A percentile compares a stretch with the other conserved stretches of the same genome.
These are phyloP conservation scores for Sipha flava DNA, from an alignment of 1,140 invertebrate species.

Conservation along the genomic window DNA sequence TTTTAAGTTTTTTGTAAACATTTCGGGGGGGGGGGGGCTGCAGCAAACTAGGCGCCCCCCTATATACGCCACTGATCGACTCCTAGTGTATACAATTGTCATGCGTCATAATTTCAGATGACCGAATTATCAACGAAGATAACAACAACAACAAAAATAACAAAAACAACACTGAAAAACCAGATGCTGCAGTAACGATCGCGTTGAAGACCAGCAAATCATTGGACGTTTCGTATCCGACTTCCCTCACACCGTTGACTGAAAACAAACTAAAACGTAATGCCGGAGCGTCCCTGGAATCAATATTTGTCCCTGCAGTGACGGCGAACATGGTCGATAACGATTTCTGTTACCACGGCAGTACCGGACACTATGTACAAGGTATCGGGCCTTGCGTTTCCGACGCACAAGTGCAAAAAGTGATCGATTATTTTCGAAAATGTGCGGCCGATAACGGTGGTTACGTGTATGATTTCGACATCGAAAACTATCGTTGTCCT, in stretches of 20 bases:
- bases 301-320: background rate
- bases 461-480: slow-evolving; percentile 14
- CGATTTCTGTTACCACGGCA: background rate
- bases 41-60: too few relatives aligned
- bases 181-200: too few relatives aligned
- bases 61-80: too few relatives aligned
- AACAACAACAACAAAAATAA: too few relatives aligned
- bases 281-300: background rate
- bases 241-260: background rate
- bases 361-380: background rate
- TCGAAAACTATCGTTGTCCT: background rate
- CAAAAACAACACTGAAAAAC: too few relatives aligned
- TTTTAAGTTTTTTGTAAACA: too few relatives aligned
- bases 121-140: background rate
- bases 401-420: background rate
- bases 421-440: background rate
- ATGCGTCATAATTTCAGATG: too few relatives aligned
- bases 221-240: background rate
- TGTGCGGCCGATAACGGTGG: background rate
- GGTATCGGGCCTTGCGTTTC: background rate
- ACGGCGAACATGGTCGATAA: background rate
- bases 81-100: too few relatives aligned
- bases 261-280: background rate
- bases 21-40: too few relatives aligned
- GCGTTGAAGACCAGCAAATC: background rate